Percentiles rank a stretch among this genome's conserved stretches.
Conservation (phyloP, 2,888 invertebrate species). For the Hemicrepidius hirtus region DNA sequence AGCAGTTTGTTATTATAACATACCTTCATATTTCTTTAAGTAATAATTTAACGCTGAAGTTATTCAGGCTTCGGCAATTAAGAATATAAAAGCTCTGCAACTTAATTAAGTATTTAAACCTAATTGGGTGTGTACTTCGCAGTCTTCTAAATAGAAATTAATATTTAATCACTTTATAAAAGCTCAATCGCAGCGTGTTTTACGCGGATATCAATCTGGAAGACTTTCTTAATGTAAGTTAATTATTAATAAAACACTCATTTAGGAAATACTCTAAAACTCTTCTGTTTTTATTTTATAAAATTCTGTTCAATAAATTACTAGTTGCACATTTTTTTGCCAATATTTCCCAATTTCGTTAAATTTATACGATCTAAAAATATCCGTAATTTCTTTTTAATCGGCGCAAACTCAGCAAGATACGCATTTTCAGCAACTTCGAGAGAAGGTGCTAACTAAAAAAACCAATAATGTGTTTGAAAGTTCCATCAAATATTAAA, state of each 20-base stretch:
- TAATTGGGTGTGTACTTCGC: background rate
- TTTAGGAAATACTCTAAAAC: no score
- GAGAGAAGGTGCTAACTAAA: background rate
- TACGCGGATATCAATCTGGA: background rate
- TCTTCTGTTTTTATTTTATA: no score
- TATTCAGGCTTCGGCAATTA: background rate
- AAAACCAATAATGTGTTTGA: slow-evolving; percentile 23
- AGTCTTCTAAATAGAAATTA: background rate
- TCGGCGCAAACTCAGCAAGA: background rate
- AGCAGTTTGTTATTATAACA: background rate
- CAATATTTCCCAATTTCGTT: no score
- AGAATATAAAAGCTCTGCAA: background rate
- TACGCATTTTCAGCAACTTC: background rate
- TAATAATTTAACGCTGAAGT: slow-evolving; percentile 2
- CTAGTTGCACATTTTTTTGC: no score
- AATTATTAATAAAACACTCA: background rate
- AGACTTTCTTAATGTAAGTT: background rate
- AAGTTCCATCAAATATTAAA: slow-evolving; percentile 25
- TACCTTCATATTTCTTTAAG: background rate
- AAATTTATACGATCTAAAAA: background rate
- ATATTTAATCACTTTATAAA: slow-evolving; percentile 9
- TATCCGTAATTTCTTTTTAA: background rate
- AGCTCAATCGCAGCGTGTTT: background rate
- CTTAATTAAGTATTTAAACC: slow-evolving; percentile 2
- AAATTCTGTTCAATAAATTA: no score